Conservation (phyloP, 1,140 invertebrate species). For the Cecropterus lyciades region DNA sequence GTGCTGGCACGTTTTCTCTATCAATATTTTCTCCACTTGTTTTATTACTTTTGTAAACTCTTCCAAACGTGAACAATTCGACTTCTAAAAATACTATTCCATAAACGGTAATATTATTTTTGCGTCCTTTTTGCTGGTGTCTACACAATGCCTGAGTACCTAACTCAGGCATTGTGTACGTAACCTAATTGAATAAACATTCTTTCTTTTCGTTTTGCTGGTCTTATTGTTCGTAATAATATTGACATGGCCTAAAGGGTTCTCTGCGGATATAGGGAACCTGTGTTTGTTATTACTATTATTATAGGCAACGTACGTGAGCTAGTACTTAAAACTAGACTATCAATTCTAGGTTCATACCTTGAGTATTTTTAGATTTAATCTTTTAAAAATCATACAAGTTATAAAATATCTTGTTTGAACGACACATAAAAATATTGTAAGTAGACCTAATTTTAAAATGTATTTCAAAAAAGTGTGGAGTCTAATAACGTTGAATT, state of each 20-base stretch:
- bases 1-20: neutral
- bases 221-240: conserved; percentile 7
- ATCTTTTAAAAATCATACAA: too few relatives aligned
- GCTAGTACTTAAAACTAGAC: too few relatives aligned
- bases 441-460: too few relatives aligned
- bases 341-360: too few relatives aligned
- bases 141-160: neutral
- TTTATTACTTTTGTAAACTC: neutral
- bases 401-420: too few relatives aligned
- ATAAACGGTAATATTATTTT: neutral
- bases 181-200: conserved; percentile 22
- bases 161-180: conserved; percentile 4
- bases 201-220: neutral
- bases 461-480: too few relatives aligned
- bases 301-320: too few relatives aligned
- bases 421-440: too few relatives aligned
- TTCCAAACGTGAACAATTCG: neutral
- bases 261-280: neutral
- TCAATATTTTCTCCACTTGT: neutral
- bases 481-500: too few relatives aligned
- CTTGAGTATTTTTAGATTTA: too few relatives aligned
- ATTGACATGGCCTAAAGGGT: neutral
- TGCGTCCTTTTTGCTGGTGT: conserved; percentile 1
- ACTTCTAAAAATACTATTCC: too few relatives aligned
- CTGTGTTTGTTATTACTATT: neutral